Evolutionary conservation across 1,140 invertebrate genomes (phyloP).

Genomic region (Tetranychus urticae): DNA sequence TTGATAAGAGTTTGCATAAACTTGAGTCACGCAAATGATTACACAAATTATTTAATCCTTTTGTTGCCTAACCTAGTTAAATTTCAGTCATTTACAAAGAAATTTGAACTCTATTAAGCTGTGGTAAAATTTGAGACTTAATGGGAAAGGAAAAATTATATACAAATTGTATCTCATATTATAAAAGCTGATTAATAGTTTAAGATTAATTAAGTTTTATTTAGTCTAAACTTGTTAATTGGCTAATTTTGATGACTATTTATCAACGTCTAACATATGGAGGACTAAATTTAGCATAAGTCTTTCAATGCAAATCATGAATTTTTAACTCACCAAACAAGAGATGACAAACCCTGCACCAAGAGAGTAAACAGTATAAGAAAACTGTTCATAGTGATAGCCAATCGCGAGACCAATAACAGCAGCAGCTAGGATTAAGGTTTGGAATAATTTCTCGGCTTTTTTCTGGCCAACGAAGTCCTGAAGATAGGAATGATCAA

Average conservation of each 20-base stretch:
- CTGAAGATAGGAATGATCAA: conserved; percentile 22
- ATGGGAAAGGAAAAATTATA: too few relatives aligned
- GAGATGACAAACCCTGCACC: conserved; percentile 66
- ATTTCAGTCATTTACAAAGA: too few relatives aligned
- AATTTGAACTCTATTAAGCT: too few relatives aligned
- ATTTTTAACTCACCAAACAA: conserved; percentile 36
- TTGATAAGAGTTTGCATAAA: not conserved
- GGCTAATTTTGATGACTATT: not conserved
- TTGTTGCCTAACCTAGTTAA: not conserved
- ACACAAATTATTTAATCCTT: not conserved
- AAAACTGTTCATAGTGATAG: conserved; percentile 83
- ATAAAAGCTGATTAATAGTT: too few relatives aligned
- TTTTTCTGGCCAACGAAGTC: conserved; percentile 73
- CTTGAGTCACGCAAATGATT: not conserved
- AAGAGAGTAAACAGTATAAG: conserved; percentile 76
- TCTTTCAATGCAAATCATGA: not conserved
- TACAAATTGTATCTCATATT: too few relatives aligned
- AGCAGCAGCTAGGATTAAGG: conserved; percentile 68
- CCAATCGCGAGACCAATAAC: conserved; percentile 69
- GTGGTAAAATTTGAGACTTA: too few relatives aligned
- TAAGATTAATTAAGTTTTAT: too few relatives aligned
- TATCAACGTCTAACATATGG: conserved; percentile 1
- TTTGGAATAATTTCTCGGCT: conserved; percentile 61
- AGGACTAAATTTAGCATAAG: not conserved
- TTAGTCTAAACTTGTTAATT: too few relatives aligned